Base-by-base conservation (phyloP, 1,140 invertebrate species). In the Trachymyrmex cornetzi region DNA sequence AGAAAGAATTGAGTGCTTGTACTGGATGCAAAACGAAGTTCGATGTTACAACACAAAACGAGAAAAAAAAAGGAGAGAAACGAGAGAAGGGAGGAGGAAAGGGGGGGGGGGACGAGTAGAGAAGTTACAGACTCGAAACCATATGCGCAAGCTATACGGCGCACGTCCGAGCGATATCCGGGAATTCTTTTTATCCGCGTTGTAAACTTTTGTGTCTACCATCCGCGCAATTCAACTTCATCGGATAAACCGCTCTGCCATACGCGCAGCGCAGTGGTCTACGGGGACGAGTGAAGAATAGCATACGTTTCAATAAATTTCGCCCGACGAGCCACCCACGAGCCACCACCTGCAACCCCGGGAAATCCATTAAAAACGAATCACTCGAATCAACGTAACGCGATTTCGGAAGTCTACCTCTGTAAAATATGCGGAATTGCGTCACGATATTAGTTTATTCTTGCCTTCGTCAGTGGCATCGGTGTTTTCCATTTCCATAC, bases 241-340 rank as follows among this genome's bases (percentile, higher is more conserved):
- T 80, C 89, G 84, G 64, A 87, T 67, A 81, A 84, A 88, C 87
- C 87, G 75, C 90, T 90, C 84, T 86, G 89, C 87, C 79, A 85
- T 82, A 85, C 90, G 87, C 80, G 59, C 79, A 67, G 77, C 85
- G 61, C 44, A 19, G 48, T 69, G 69, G 91, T 92, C 92, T 88
- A 87, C 72, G 71, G 93, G 92, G 92, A 92, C 86, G 77, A 88
- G 85, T 79, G 86, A 84, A 91, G 91, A 90, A 91, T 88, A 88
- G 80, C 72, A 89, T 88, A 89, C 91, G 92, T 93, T 93, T 94
- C 92, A 92, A 94, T 94, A 93, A 94, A 94, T 94, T 93, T 91
- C 85, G 27, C 77, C 67, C 69, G 55, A 75, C 81, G 69, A 72
- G 80, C 81, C 79, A 19, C 59, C 64, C 82, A 72, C 64, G 34